phyloP scores from a whole-genome alignment of 2,113 vertebrate genomes.

The Ochotona princeps region DNA sequence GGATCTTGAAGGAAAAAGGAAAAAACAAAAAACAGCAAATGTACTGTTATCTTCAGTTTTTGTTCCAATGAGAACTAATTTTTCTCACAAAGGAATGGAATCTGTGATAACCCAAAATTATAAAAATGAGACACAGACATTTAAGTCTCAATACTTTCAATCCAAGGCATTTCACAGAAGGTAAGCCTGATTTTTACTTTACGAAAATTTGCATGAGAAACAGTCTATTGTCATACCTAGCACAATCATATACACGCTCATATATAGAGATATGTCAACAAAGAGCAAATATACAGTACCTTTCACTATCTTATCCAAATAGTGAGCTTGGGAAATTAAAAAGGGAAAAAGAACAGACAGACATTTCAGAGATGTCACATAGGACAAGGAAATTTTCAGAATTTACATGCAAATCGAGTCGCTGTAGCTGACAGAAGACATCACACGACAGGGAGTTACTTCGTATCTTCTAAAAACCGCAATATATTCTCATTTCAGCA shows the following conservation, averaged over 20 bases:
- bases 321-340: conserved; percentile 95
- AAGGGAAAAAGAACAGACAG: conserved; percentile 88
- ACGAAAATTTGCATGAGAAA: conserved; percentile 82
- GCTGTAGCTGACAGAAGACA: conserved; percentile 81
- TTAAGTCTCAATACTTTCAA: conserved; percentile 78
- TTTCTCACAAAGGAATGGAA: conserved; percentile 74
- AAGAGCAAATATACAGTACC: conserved; percentile 95
- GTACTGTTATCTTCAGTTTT: conserved; percentile 86
- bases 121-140: conserved; percentile 79
- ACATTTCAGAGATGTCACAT: conserved; percentile 91
- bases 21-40: conserved; percentile 85
- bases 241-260: conserved; percentile 63
- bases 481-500: conserved; percentile 73
- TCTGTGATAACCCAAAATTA: conserved; percentile 75
- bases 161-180: conserved; percentile 76
- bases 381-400: conserved; percentile 86
- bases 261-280: conserved; percentile 82
- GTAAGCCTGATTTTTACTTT: conserved; percentile 78
- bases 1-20: conserved; percentile 58
- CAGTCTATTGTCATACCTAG: conserved; percentile 77
- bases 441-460: conserved; percentile 80
- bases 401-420: conserved; percentile 88
- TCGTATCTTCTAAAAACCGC: conserved; percentile 78
- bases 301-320: conserved; percentile 99
- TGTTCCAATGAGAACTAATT: conserved; percentile 79